Evolutionary conservation across 2,888 invertebrate genomes (phyloP).

Genomic region (Troides oblongomaculatus): DNA sequence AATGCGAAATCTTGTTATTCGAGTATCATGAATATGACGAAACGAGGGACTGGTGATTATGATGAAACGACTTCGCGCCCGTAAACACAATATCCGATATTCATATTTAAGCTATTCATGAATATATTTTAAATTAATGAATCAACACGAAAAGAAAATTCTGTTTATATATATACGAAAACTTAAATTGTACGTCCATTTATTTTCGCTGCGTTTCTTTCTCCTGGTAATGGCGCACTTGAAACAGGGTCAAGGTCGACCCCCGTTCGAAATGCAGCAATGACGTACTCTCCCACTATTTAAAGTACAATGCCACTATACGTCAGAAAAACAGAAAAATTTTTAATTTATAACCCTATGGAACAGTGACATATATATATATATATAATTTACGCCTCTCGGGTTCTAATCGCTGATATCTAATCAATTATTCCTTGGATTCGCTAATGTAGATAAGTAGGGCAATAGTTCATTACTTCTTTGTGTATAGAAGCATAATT

Average conservation of each 20-base stretch:
- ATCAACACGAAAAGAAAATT: no score
- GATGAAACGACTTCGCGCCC: no score
- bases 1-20: no score
- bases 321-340: not conserved
- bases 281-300: constrained; percentile 5
- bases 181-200: not conserved
- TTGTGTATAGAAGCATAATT: not conserved
- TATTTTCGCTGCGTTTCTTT: constrained; percentile 7
- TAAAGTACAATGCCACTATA: not conserved
- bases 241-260: constrained; percentile 17
- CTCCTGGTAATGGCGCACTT: constrained; percentile 24
- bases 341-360: not conserved
- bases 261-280: constrained; percentile 2
- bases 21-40: no score
- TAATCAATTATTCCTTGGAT: not conserved
- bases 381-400: not conserved
- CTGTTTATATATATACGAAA: not conserved
- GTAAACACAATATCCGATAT: no score
- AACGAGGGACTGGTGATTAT: no score
- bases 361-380: not conserved
- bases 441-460: not conserved
- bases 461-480: not conserved
- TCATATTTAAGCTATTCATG: no score
- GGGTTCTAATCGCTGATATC: not conserved
- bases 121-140: no score